Conservation (phyloP, 2,888 invertebrate species). For the Lepidochitona cinerea region DNA sequence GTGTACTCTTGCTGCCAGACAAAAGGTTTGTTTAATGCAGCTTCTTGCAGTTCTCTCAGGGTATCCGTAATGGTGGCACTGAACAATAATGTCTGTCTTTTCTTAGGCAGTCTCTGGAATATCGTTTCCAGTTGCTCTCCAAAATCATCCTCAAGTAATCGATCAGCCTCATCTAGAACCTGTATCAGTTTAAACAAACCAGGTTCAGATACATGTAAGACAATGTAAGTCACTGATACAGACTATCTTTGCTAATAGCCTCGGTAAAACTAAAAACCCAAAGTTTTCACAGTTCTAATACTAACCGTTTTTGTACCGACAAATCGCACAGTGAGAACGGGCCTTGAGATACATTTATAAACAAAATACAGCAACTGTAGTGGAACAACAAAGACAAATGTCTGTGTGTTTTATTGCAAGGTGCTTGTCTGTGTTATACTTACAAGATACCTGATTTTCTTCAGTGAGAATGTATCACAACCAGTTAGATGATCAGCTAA, state of each 20-base stretch:
- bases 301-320: no score
- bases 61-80: constrained; percentile 96
- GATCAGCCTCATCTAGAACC: constrained; percentile 97
- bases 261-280: no score
- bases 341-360: no score
- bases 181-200: constrained; percentile 74
- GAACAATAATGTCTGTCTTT: constrained; percentile 87
- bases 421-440: no score
- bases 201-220: no score
- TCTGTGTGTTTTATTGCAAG: no score
- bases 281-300: no score
- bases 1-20: constrained; percentile 79
- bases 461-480: constrained; percentile 74
- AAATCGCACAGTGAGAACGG: no score
- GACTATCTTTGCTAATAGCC: no score
- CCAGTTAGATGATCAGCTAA: constrained; percentile 93
- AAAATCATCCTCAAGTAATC: constrained; percentile 77
- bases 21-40: constrained; percentile 75
- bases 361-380: no score
- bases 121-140: constrained; percentile 78
- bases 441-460: constrained; percentile 68
- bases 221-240: no score
- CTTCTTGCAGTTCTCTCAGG: constrained; percentile 78
- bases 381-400: no score
- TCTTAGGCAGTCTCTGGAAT: constrained; percentile 82